These are phyloP conservation scores for Protonemura montana DNA, from an alignment of 2,888 invertebrate genomes.

Conservation along the genomic window DNA sequence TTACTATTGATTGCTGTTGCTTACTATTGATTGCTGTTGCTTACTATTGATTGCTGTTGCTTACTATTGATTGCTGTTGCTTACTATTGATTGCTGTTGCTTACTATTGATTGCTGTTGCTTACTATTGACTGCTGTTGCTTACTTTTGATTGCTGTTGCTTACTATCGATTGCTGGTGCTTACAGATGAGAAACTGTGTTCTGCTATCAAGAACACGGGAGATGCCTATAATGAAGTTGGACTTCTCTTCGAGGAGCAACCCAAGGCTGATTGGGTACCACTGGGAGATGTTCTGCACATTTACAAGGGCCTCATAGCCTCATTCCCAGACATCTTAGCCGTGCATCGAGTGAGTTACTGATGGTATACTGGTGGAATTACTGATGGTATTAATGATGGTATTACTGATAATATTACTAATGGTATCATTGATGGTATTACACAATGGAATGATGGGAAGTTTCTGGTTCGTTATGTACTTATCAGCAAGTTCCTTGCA, in stretches of 20 bases:
- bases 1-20: conserved; percentile 41
- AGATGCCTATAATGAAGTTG: conserved; percentile 88
- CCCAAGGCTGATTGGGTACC: conserved; percentile 91
- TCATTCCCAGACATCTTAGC: conserved; percentile 90
- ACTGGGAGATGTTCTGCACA: conserved; percentile 87
- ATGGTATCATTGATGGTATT: too few relatives aligned
- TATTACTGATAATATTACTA: too few relatives aligned
- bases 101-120: not conserved
- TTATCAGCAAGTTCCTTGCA: conserved; percentile 51
- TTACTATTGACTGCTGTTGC: conserved; percentile 41
- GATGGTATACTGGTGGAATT: not conserved
- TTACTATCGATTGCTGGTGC: not conserved
- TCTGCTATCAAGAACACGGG: conserved; percentile 86
- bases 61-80: not conserved
- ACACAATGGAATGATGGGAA: too few relatives aligned
- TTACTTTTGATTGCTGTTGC: not conserved
- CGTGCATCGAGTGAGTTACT: conserved; percentile 76
- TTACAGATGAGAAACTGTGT: conserved; percentile 65
- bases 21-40: not conserved
- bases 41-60: conserved; percentile 41
- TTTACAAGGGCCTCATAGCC: conserved; percentile 92
- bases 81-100: conserved; percentile 41
- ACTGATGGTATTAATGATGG: too few relatives aligned
- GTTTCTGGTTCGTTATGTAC: too few relatives aligned
- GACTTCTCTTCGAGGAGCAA: conserved; percentile 88